A percentile compares a stretch with the other conserved stretches of the same genome.
Evolutionary conservation across 2,797 vertebrate species (phyloP).

Genomic region (Aplochiton taeniatus): DNA sequence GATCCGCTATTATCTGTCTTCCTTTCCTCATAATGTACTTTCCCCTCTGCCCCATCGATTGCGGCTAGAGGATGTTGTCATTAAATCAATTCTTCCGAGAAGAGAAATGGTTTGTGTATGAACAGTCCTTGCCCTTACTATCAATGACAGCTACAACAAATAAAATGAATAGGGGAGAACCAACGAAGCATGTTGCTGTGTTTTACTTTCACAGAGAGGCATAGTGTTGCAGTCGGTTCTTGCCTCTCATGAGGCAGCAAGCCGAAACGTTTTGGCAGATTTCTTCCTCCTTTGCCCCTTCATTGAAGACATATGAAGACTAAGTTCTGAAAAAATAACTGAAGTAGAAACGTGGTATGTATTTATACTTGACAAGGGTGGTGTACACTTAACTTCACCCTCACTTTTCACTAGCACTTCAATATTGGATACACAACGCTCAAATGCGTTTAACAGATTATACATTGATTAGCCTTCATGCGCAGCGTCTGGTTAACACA

Average conservation of each 20-base stretch:
- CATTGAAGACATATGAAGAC: no score
- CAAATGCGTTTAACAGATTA: conserved; percentile 40
- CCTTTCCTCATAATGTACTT: conserved; percentile 74
- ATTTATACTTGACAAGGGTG: no score
- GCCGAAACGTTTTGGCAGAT: no score
- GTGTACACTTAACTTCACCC: conserved; percentile 15
- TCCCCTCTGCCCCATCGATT: conserved; percentile 75
- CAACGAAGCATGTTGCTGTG: neutral
- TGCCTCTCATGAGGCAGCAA: no score
- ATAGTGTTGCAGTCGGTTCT: no score
- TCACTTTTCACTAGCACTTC: conserved; percentile 19
- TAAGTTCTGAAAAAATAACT: no score
- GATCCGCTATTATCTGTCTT: conserved; percentile 77
- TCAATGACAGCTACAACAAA: conserved; percentile 52
- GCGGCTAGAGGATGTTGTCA: conserved; percentile 73
- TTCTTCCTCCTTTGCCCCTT: no score
- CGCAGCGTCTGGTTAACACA: conserved; percentile 14
- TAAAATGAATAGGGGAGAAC: conserved; percentile 70
- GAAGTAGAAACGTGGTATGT: no score
- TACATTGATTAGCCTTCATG: conserved; percentile 21
- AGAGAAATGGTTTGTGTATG: conserved; percentile 78
- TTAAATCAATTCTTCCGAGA: conserved; percentile 79
- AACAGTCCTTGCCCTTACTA: conserved; percentile 68
- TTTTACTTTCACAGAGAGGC: neutral
- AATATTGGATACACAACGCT: conserved; percentile 23